Evolutionary conservation across 2,113 vertebrate genomes (phyloP), one percentile per base, ranked within the genome.

Genomic region (Callospermophilus lateralis): DNA sequence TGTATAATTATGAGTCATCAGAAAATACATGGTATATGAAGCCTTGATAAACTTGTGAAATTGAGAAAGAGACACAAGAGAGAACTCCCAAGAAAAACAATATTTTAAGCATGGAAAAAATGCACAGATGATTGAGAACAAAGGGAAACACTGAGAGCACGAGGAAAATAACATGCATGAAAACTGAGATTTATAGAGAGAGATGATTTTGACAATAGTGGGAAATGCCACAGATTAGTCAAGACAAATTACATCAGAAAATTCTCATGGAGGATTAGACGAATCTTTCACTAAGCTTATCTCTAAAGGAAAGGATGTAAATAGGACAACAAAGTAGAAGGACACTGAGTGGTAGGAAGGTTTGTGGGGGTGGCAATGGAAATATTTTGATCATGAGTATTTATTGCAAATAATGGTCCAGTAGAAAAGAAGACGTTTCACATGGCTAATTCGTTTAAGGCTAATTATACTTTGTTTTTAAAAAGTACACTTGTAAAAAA

Each of bases 341-440:
- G 34, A 37, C 34, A 42, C 26, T 73, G 72, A 30, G 11, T n/a
- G 20, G 28, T 84, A 63, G 78, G 32, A 72, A 51, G 3, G 4
- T 8, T 22, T 65, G 26, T 70, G 13, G 20, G n/a, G n/a, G n/a
- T n/a, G n/a, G 22, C 39, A 72, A 84, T 74, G 51, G 37, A 95
- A 63, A 83, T 95, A 42, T 90, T 88, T 88, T 84, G 30, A 90
- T 78, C 53, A 63, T 4, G 2, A 89, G 11, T 61, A 48, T 68
- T 67, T 91, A 65, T 42, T 90, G 78, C 39, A 90, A 95, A 72
- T 84, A 76, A 90, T 90, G 12, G 88, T 28, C 10, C 58, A 28
- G 1, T 32, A 85, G 58, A 78, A 96, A 93, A 28, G 11, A 6
- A 84, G 22, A 77, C 32, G 11, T 0, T 67, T 83, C 61, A 45